Conservation (phyloP, 2,888 invertebrate genomes). For the Ochlodes sylvanus region DNA sequence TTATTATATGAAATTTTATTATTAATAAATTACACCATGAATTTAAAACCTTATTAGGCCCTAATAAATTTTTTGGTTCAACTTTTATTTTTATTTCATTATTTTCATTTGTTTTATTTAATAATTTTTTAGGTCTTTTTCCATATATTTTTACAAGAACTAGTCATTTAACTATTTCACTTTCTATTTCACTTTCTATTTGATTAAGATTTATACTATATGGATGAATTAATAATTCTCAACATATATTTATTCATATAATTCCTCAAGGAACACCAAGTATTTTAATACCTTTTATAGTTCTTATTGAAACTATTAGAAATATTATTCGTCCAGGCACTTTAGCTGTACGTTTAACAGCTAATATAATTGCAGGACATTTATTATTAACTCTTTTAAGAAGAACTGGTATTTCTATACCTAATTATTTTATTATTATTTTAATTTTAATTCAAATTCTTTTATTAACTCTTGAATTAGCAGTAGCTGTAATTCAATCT, state of each 20-base stretch:
- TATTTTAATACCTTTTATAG: constrained; percentile 89
- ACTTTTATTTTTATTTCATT: constrained; percentile 84
- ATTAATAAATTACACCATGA: constrained; percentile 78
- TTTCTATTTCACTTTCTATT: constrained; percentile 85
- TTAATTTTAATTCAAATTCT: constrained; percentile 78
- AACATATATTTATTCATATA: constrained; percentile 88
- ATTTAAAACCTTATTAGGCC: constrained; percentile 84
- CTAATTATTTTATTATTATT: constrained; percentile 58
- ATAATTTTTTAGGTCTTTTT: constrained; percentile 89
- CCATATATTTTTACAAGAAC: constrained; percentile 90
- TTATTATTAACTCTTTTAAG: constrained; percentile 87
- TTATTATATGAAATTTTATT: constrained; percentile 78
- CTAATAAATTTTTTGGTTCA: constrained; percentile 73
- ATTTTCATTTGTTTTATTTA: constrained; percentile 86
- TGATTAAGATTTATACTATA: constrained; percentile 88
- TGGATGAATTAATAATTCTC: constrained; percentile 86
- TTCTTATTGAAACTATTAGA: constrained; percentile 90
- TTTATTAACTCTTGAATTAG: constrained; percentile 84
- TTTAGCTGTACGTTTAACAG: constrained; percentile 88
- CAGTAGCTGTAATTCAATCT: constrained; percentile 87
- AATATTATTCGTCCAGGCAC: constrained; percentile 89
- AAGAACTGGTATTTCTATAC: constrained; percentile 57
- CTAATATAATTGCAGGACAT: constrained; percentile 92
- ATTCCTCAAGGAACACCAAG: constrained; percentile 88
- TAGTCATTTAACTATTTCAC: constrained; percentile 86